Evolutionary conservation across 1,140 invertebrate species (phyloP), one percentile per base, ranked within the genome.

Genomic region (honey bee (Apis mellifera)): DNA sequence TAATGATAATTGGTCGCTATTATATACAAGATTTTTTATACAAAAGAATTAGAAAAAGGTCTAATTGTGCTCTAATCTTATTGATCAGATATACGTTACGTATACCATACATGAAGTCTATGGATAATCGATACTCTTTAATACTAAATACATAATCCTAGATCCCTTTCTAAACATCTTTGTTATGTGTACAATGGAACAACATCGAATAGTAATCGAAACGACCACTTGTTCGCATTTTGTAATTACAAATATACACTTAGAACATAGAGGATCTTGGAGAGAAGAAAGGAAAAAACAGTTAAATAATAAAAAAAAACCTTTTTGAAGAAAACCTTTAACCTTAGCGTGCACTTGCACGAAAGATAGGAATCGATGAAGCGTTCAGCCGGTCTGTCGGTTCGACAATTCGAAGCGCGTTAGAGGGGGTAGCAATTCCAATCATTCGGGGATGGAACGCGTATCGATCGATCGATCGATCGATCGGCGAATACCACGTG

Each of bases 391-490:
- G 55, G 13, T 1, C 55, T 48, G 62, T 52, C 17, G 21, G 32
- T 42, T 42, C 32, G 70, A 74, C 64, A 54, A 68, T 68, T 21
- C 12, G 60, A 52, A 19, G 54, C 54, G 64, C 64, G 72, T 52
- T 75, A 77, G 66, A 55, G 76, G 82, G 69, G 75, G 64, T 84
- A 80, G 82, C 71, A 74, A 73, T 80, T 80, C 82, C 82, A 80
- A 81, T 84, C 78, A 72, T 78, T 74, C 83, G 78, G 69, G 62
- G 68, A 79, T 80, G 72, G 73, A 85, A 70, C 65, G 71, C 66
- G 70, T 73, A 87, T 83, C 84, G 69, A 85, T 77, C 76, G 86
- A 87, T 86, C 83, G 72, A 84, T 76, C 78, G 84, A 86, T 87
- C 83, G 87, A 87, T 85, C 83, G 80, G 65, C 66, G 79, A 87